Evolutionary conservation across 2,797 vertebrate genomes (phyloP), one percentile per base, ranked within the genome.

Genomic region (Hyperoplus lanceolatus): DNA sequence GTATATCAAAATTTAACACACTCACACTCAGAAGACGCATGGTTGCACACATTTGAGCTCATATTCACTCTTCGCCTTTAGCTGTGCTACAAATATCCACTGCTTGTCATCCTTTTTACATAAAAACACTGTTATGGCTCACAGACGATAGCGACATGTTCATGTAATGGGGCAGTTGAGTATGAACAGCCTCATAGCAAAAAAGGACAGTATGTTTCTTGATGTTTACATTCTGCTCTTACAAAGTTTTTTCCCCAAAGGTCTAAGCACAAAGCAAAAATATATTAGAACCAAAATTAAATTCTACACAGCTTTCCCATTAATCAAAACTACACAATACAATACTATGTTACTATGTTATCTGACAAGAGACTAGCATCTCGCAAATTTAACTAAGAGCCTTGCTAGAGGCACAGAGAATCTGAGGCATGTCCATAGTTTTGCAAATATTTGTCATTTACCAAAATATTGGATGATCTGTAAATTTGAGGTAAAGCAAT

Each of bases 11-110:
- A 67, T 80, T 79, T 73, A 69, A 58, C 83, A 75, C 62, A 77
- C n/a, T n/a, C 77, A 78, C 56, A 66, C 86, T 86, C 58, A 69
- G 70, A 83, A 69, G 70, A 83, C 15, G 84, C 83, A 77, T 83
- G 88, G 65, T 62, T 82, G 79, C 84, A 79, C 73, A 54, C 43
- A 18, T 58, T 58, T 66, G 63, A 79, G 69, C 60, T 50, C 70
- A 56, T 50, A 72, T 58, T 65, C 77, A 73, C 82, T 69, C 74
- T 70, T 61, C 56, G 46, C 70, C 57, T 75, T 63, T 12, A 48
- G 60, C 72, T 63, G 68, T 49, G 70, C 55, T 59, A 50, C 57
- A 72, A 73, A 64, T 48, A 68, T 21, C 54, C 46, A 16, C 50
- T 1, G 48, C 61, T 18, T 6, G 29, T 61, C 39, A 45, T 78